A percentile compares a stretch with the other conserved stretches of the same genome.
phyloP scores from a whole-genome alignment of 2,888 invertebrate genomes.

The Elysia crispata region DNA sequence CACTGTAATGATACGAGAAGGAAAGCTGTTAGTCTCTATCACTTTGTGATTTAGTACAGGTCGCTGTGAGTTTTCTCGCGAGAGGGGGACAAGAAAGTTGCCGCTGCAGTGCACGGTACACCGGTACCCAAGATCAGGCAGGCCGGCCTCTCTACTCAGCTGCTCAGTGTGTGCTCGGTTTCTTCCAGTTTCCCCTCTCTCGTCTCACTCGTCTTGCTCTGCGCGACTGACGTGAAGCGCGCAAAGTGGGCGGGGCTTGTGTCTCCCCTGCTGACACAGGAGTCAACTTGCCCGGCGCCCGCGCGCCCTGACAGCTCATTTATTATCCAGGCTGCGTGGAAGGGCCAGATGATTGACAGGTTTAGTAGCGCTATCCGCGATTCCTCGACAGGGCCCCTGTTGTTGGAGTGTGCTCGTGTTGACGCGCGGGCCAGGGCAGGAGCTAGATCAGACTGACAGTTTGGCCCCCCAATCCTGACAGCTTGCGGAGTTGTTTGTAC shows the following conservation, averaged over 20 bases:
- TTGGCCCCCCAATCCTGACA: constrained; percentile 70
- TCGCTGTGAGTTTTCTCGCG: no score
- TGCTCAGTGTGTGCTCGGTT: not conserved
- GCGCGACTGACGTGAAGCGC: constrained; percentile 46
- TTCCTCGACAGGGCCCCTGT: constrained; percentile 67
- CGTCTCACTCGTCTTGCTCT: not conserved
- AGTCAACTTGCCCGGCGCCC: constrained; percentile 58
- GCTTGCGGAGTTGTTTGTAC: constrained; percentile 71
- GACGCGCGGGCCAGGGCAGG: constrained; percentile 62
- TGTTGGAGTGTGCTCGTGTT: constrained; percentile 71
- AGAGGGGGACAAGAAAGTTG: no score
- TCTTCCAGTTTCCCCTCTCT: not conserved
- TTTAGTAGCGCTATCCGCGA: constrained; percentile 69
- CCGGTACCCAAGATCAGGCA: no score
- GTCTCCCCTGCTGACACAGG: constrained; percentile 54
- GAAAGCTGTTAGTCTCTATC: no score
- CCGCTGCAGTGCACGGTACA: no score
- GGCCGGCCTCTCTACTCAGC: not conserved
- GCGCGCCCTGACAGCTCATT: constrained; percentile 70
- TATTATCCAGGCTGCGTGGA: constrained; percentile 65
- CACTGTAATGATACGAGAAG: no score
- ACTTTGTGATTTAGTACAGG: no score
- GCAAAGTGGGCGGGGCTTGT: constrained; percentile 50
- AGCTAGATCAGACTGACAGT: constrained; percentile 73
- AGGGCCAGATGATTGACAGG: constrained; percentile 70